Percentiles rank a stretch among this genome's conserved stretches.
Conservation (phyloP, 23 tunicate species). For the Trididemnum clinides region DNA sequence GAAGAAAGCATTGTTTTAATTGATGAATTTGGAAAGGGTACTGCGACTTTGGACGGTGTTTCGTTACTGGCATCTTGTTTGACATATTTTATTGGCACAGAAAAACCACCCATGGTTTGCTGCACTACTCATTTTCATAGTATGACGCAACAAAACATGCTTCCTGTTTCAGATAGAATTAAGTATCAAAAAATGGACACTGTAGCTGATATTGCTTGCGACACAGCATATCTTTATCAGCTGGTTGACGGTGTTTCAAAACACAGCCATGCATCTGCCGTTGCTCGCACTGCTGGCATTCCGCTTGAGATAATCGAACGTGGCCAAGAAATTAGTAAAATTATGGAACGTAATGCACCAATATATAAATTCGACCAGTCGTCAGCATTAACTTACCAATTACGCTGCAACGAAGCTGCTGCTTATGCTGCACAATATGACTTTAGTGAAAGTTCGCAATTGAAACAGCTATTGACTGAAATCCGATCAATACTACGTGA, state of each 20-base stretch:
- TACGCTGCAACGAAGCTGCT: constrained; percentile 49
- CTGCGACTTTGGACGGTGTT: constrained; percentile 84
- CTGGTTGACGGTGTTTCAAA: constrained; percentile 62
- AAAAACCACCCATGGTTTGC: constrained; percentile 47
- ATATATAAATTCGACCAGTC: constrained; percentile 54
- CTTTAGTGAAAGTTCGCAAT: not conserved
- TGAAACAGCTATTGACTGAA: constrained; percentile 7
- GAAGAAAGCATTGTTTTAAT: constrained; percentile 51
- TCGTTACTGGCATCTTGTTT: constrained; percentile 60
- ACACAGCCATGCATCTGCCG: constrained; percentile 51
- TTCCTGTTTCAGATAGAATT: constrained; percentile 32
- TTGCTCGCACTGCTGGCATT: constrained; percentile 68
- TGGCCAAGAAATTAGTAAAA: constrained; percentile 65
- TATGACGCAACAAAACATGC: constrained; percentile 51
- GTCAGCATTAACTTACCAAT: constrained; percentile 52
- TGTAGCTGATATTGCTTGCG: constrained; percentile 11
- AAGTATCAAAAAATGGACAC: constrained; percentile 67
- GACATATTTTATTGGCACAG: constrained; percentile 44
- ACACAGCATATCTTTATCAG: constrained; percentile 63
- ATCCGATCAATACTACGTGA: not conserved
- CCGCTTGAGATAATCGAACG: constrained; percentile 66
- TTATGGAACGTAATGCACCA: constrained; percentile 62
- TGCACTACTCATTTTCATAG: constrained; percentile 85
- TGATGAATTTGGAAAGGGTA: constrained; percentile 96
- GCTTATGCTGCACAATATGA: not conserved